Evolutionary conservation across 2,113 vertebrate genomes (phyloP).

Genomic region (Dasypus novemcinctus): DNA sequence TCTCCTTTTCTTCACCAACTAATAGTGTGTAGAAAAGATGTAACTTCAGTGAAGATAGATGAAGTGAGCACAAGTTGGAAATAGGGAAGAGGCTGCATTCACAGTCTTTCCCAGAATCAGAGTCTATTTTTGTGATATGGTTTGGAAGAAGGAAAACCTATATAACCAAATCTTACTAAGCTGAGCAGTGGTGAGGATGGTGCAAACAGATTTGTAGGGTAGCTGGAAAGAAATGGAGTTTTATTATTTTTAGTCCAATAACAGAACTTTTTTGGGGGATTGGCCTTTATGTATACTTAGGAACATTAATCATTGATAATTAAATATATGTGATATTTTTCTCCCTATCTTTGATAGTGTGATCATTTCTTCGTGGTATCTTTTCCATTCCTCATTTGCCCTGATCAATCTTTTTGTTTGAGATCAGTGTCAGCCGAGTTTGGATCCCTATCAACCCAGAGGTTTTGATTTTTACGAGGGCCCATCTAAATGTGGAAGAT

Average conservation of each 20-base stretch:
- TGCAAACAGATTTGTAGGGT: conserved; percentile 14
- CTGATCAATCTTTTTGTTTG: conserved; percentile 36
- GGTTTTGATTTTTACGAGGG: neutral
- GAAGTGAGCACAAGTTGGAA: neutral
- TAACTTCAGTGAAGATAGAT: neutral
- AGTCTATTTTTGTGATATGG: conserved; percentile 23
- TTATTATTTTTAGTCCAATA: neutral
- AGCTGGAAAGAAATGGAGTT: conserved; percentile 31
- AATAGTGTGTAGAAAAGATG: neutral
- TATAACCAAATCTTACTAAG: conserved; percentile 38
- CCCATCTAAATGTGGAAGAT: neutral
- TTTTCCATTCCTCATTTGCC: neutral
- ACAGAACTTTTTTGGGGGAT: neutral
- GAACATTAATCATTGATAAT: neutral
- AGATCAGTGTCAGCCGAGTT: neutral
- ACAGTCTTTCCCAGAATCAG: neutral
- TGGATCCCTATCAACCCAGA: neutral
- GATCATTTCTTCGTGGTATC: neutral
- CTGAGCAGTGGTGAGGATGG: conserved; percentile 37
- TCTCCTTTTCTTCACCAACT: neutral
- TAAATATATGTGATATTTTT: neutral
- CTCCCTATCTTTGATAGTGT: neutral
- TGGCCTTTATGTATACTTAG: neutral
- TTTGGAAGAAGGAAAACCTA: conserved; percentile 26
- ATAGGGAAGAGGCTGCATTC: neutral